Conservation (phyloP, 2,797 vertebrate species). For the Chaunax sp. region DNA sequence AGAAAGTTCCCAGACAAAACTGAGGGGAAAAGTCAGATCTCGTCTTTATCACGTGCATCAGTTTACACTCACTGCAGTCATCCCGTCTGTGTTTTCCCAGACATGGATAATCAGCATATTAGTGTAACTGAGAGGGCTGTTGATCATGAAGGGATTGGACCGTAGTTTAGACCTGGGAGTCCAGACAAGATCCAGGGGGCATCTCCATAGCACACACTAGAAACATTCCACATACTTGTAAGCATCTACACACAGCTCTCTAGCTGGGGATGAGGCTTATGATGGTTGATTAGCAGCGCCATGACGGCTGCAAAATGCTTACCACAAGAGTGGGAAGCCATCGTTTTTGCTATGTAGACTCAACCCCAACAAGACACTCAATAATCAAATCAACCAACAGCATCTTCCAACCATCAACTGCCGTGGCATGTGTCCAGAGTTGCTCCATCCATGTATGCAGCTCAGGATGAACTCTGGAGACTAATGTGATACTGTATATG, state of each 20-base stretch:
- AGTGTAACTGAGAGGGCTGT: slow-evolving; percentile 73
- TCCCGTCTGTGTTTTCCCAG: slow-evolving; percentile 70
- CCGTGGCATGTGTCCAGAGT: slow-evolving; percentile 72
- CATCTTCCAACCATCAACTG: slow-evolving; percentile 86
- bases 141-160: slow-evolving; percentile 72
- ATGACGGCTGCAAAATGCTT: slow-evolving; percentile 79
- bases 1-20: slow-evolving; percentile 26
- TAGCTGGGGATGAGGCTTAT: slow-evolving; percentile 74
- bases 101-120: slow-evolving; percentile 71
- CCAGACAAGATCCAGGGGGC: slow-evolving; percentile 72
- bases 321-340: slow-evolving; percentile 46
- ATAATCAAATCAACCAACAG: slow-evolving; percentile 79
- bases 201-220: slow-evolving; percentile 62
- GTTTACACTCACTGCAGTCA: slow-evolving; percentile 54
- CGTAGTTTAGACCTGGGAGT: slow-evolving; percentile 51
- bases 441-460: slow-evolving; percentile 37
- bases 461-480: slow-evolving; percentile 51
- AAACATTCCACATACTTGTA: slow-evolving; percentile 54
- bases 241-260: slow-evolving; percentile 56
- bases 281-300: slow-evolving; percentile 86
- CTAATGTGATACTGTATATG: slow-evolving; percentile 41
- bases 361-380: slow-evolving; percentile 65
- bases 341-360: slow-evolving; percentile 37
- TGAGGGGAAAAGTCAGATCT: slow-evolving; percentile 18
- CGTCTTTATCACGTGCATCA: slow-evolving; percentile 49